Evolutionary conservation across 2,888 invertebrate genomes (phyloP).

Genomic region (Tetropium fuscum): DNA sequence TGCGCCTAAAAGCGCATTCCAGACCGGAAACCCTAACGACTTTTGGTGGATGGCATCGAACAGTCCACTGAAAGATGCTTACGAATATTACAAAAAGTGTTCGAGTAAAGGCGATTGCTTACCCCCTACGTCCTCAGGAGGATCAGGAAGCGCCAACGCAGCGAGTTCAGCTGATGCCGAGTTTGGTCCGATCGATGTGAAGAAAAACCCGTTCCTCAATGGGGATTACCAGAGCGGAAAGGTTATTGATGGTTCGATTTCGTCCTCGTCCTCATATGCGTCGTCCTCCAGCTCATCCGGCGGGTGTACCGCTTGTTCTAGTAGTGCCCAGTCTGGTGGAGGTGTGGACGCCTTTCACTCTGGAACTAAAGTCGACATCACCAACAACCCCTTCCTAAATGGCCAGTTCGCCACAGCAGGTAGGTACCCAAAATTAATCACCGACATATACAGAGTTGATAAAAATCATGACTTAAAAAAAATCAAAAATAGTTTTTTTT

Average conservation of each 20-base stretch:
- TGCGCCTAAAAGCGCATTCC: slow-evolving; percentile 34
- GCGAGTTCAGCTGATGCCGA: slow-evolving; percentile 1
- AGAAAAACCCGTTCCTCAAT: slow-evolving; percentile 48
- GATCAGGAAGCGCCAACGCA: not conserved
- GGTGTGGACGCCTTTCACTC: slow-evolving; percentile 35
- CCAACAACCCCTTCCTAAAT: slow-evolving; percentile 60
- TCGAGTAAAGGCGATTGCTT: slow-evolving; percentile 52
- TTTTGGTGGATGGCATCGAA: slow-evolving; percentile 75
- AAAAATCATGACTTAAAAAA: too few species aligned
- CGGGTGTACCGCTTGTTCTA: slow-evolving; percentile 14
- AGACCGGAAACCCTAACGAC: slow-evolving; percentile 62
- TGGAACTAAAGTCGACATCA: slow-evolving; percentile 48
- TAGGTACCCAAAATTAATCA: too few species aligned
- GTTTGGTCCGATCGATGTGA: slow-evolving; percentile 42
- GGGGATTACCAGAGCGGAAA: slow-evolving; percentile 38
- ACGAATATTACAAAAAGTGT: slow-evolving; percentile 62
- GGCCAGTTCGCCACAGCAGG: slow-evolving; percentile 52
- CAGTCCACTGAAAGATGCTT: slow-evolving; percentile 70
- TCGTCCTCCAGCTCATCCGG: slow-evolving; percentile 12
- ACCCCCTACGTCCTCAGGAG: slow-evolving; percentile 29
- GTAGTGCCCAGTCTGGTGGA: slow-evolving; percentile 22
- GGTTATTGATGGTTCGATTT: too few species aligned
- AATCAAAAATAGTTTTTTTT: too few species aligned
- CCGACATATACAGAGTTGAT: too few species aligned
- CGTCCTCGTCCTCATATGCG: slow-evolving; percentile 24